phyloP scores from a whole-genome alignment of 2,113 vertebrate genomes.

The Protobothrops flavoviridis region DNA sequence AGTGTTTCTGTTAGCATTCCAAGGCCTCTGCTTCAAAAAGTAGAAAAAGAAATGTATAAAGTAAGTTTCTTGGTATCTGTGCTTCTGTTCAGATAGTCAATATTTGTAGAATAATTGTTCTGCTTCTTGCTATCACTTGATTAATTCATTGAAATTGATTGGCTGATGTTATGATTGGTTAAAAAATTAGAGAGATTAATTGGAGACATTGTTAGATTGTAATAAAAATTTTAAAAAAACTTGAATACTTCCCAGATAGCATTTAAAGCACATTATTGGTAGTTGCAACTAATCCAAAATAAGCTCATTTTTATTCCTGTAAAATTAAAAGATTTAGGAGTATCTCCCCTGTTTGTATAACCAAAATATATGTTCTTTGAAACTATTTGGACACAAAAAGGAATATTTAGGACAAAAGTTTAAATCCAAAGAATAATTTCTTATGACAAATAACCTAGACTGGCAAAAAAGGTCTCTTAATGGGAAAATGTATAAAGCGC shows the following conservation, averaged over 20 bases:
- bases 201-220: background rate
- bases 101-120: background rate
- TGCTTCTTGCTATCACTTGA: background rate
- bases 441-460: background rate
- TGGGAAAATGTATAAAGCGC: too few relatives aligned
- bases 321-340: background rate
- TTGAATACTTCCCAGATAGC: background rate
- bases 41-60: constrained; percentile 70
- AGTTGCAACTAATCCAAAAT: background rate
- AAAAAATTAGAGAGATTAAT: background rate
- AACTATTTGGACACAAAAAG: background rate
- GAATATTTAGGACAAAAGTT: background rate
- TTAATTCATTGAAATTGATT: background rate
- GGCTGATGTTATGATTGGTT: background rate
- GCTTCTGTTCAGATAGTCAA: background rate
- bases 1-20: constrained; percentile 72
- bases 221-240: background rate
- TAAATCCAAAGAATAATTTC: background rate
- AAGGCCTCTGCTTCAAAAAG: constrained; percentile 62
- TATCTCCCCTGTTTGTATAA: background rate
- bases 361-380: background rate
- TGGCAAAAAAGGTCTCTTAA: background rate
- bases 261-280: background rate
- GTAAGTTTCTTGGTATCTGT: constrained; percentile 66
- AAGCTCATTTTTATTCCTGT: background rate